These are phyloP conservation scores for Clitarchus hookeri DNA, from an alignment of 2,888 invertebrate genomes.

Conservation along the genomic window DNA sequence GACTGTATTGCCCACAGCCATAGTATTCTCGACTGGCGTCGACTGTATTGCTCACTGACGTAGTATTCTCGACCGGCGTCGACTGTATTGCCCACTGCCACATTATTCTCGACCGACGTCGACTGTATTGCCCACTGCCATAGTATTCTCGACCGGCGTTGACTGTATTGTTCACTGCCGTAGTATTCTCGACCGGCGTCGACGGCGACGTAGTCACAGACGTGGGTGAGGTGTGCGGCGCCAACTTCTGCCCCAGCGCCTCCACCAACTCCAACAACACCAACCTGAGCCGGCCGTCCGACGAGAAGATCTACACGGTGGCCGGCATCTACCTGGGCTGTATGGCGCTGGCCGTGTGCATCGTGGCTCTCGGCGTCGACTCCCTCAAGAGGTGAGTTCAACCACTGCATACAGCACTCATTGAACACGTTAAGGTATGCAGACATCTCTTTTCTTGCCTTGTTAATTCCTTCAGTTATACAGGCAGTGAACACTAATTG, in stretches of 20 bases:
- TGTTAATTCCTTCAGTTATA: no score
- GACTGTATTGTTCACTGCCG: not conserved
- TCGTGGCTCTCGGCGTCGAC: constrained; percentile 66
- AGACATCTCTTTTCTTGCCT: no score
- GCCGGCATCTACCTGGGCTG: constrained; percentile 66
- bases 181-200: constrained; percentile 31
- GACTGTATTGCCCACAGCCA: no score
- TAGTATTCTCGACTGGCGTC: no score
- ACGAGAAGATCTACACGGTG: constrained; percentile 62
- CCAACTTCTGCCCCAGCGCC: constrained; percentile 58
- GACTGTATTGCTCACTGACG: no score
- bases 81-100: no score
- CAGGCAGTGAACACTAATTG: no score
- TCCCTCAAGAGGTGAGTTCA: constrained; percentile 59
- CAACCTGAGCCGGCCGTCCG: constrained; percentile 58
- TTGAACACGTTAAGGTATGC: no score
- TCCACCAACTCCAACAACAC: constrained; percentile 49
- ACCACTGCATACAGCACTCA: no score
- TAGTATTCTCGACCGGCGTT: constrained; percentile 29
- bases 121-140: not conserved
- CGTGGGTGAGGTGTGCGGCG: constrained; percentile 56
- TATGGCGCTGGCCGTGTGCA: constrained; percentile 63
- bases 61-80: no score
- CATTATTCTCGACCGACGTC: no score
- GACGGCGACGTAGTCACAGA: constrained; percentile 22